Evolutionary conservation across 1,140 invertebrate genomes (phyloP).

Genomic region (Drosophila auraria): DNA sequence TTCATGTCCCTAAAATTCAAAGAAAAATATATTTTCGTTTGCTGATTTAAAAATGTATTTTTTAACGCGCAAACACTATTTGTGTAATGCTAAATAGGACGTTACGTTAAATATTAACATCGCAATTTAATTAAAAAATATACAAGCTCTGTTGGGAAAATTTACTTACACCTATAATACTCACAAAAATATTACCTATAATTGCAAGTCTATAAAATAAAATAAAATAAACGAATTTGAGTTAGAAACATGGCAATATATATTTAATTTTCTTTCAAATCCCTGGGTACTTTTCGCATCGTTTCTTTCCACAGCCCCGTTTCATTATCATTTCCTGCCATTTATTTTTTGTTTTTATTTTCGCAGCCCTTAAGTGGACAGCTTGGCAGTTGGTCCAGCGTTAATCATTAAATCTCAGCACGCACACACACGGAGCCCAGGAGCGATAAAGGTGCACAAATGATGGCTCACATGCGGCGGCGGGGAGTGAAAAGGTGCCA

Average conservation of each 20-base stretch:
- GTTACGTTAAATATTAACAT: too few species aligned
- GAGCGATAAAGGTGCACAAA: constrained; percentile 74
- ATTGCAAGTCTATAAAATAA: too few species aligned
- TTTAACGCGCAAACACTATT: background rate
- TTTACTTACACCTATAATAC: too few species aligned
- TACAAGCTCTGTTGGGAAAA: too few species aligned
- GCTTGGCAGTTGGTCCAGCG: constrained; percentile 44
- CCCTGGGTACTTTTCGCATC: constrained; percentile 18
- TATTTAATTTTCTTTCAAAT: background rate
- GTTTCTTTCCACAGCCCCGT: background rate
- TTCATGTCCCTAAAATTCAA: background rate
- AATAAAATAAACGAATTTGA: too few species aligned
- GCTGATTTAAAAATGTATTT: background rate
- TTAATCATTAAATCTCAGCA: constrained; percentile 80
- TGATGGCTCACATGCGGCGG: constrained; percentile 24
- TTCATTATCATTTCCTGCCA: constrained; percentile 23
- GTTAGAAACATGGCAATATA: background rate
- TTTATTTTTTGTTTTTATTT: constrained; percentile 43
- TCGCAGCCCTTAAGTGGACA: constrained; percentile 59
- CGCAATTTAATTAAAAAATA: too few species aligned
- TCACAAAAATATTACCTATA: too few species aligned
- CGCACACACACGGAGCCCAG: constrained; percentile 38
- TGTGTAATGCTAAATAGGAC: too few species aligned
- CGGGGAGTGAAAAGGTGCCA: constrained; percentile 44
- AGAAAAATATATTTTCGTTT: background rate